Evolutionary conservation across 1,140 invertebrate species (phyloP), one percentile per base, ranked within the genome.

Genomic region (Trichonephila inaurata): DNA sequence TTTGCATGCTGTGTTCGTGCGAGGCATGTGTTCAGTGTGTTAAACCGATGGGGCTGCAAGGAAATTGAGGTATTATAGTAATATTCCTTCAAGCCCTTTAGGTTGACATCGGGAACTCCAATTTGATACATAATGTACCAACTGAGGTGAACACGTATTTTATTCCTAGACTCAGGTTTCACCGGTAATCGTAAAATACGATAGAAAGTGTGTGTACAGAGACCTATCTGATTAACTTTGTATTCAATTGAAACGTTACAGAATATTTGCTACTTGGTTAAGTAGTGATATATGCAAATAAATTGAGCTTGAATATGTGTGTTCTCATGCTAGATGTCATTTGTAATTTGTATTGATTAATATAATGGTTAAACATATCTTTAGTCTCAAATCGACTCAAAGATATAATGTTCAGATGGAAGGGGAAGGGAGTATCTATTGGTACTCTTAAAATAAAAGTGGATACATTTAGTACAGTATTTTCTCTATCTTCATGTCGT

Each of bases 31-130:
- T 58, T 72, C 33, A n/a, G 33, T 28, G 21, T n/a, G 87, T n/a
- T 40, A 69, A 28, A 87, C 60, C 60, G 21, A 61, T 89, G 87
- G 87, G 86, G 87, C n/a, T 64, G 87, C 40, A 14, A 8, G 18
- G 87, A 89, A 89, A 89, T 89, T 72, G 62, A 89, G 61, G 64
- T 89, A 58, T 51, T 69, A 44, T 5, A 33, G 72, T 77, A 77
- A 77, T 77, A 77, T 77, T 77, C 72, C 69, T 77, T 19, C 28
- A 77, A 77, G 28, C 72, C 72, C 69, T 33, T 77, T 77, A 72
- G 33, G 72, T 77, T 77, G 72, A 77, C 33, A 77, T 28, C 18
- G 72, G 72, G 72, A 40, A 28, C 28, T 33, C 72, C 72, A 77
- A 77, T 77, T 77, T 28, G 72, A 40, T 40, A 77, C 72, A 40